A percentile compares a stretch with the other conserved stretches of the same genome.
These are phyloP conservation scores for Trematomus loennbergii DNA, from an alignment of 2,113 vertebrate species.

Conservation along the genomic window DNA sequence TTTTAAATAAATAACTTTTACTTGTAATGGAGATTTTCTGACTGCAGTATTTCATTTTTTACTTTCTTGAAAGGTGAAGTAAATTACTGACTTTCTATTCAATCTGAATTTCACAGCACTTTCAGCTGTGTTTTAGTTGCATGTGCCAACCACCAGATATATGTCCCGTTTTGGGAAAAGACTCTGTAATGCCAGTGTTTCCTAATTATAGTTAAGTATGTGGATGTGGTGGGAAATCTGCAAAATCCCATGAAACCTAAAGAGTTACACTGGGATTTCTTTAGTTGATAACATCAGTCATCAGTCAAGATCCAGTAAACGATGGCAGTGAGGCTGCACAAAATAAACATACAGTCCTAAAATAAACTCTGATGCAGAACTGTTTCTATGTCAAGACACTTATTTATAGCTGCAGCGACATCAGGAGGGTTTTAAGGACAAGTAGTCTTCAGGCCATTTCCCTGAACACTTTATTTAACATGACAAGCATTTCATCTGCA, in stretches of 20 bases:
- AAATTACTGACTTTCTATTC: no score
- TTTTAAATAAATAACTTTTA: no score
- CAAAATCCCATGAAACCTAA: conserved; percentile 71
- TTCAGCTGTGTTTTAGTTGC: conserved; percentile 1
- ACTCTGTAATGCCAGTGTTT: conserved; percentile 22
- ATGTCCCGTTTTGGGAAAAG: conserved; percentile 36
- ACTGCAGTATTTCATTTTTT: no score
- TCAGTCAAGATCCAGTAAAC: not conserved
- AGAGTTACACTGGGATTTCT: conserved; percentile 31
- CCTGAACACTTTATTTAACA: not conserved
- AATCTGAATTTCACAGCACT: conserved; percentile 2
- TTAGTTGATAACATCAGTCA: conserved; percentile 36
- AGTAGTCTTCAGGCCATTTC: not conserved
- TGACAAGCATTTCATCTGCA: not conserved
- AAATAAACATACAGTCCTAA: not conserved
- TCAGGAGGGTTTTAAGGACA: conserved; percentile 5
- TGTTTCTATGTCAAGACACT: not conserved
- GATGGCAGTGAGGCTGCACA: not conserved
- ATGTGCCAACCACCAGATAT: conserved; percentile 21
- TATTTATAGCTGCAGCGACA: conserved; percentile 37
- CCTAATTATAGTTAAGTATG: conserved; percentile 58
- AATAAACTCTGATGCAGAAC: conserved; percentile 7
- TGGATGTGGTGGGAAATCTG: conserved; percentile 54
- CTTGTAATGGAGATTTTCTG: no score
- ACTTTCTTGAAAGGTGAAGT: no score